phyloP scores from a whole-genome alignment of 2,888 invertebrate species.

The Oegoconia quadripuncta region DNA sequence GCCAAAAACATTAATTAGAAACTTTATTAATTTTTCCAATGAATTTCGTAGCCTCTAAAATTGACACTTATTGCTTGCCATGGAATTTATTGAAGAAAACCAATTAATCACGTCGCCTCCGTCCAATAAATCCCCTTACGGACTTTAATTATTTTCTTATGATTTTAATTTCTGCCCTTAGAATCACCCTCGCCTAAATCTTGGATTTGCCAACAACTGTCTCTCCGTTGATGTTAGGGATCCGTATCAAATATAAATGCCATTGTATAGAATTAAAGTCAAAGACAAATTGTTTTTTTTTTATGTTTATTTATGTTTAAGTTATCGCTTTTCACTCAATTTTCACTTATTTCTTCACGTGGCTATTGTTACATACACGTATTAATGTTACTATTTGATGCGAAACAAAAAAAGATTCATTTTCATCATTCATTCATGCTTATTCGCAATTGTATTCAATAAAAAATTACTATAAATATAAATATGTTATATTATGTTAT shows the following conservation, averaged over 20 bases:
- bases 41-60: constrained; percentile 55
- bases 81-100: constrained; percentile 59
- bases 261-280: not conserved
- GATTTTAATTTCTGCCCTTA: constrained; percentile 71
- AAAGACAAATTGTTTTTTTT: too few relatives aligned
- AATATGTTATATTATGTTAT: too few relatives aligned
- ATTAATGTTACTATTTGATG: too few relatives aligned
- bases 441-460: too few relatives aligned
- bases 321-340: too few relatives aligned
- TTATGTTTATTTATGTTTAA: too few relatives aligned
- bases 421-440: too few relatives aligned
- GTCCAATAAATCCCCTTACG: constrained; percentile 77
- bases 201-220: constrained; percentile 43
- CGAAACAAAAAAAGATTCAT: too few relatives aligned
- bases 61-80: constrained; percentile 76
- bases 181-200: constrained; percentile 31
- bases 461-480: too few relatives aligned
- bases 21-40: constrained; percentile 59
- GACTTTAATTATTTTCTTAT: constrained; percentile 79
- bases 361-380: too few relatives aligned
- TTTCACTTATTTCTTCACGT: too few relatives aligned
- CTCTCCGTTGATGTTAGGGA: too few relatives aligned
- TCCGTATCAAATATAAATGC: not conserved
- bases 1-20: constrained; percentile 47
- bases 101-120: constrained; percentile 76